phyloP scores from a whole-genome alignment of 2,797 vertebrate genomes.

The Potorous gilbertii region DNA sequence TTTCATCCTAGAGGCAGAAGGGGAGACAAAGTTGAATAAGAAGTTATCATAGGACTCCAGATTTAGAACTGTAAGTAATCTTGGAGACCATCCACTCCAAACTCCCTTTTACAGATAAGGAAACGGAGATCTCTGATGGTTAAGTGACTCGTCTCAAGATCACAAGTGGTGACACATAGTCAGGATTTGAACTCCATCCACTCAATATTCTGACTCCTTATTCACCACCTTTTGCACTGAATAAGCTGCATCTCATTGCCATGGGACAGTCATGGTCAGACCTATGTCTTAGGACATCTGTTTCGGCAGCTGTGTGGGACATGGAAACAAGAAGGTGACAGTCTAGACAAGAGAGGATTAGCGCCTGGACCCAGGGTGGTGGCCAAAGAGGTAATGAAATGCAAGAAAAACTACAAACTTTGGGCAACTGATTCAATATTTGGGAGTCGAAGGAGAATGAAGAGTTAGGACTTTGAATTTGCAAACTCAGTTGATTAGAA shows the following conservation, averaged over 20 bases:
- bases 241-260: not conserved
- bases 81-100: not conserved
- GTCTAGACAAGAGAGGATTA: not conserved
- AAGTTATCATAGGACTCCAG: not conserved
- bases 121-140: not conserved
- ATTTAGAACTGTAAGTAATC: not conserved
- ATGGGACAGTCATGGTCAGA: not conserved
- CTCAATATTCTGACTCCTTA: not conserved
- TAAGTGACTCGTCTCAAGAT: not conserved
- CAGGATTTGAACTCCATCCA: not conserved
- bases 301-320: not conserved
- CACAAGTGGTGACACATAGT: not conserved
- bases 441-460: not conserved
- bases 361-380: not conserved
- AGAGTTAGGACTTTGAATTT: not conserved
- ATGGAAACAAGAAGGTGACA: not conserved
- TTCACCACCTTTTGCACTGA: not conserved
- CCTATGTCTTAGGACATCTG: not conserved
- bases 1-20: not conserved
- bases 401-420: not conserved
- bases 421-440: not conserved
- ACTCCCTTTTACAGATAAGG: not conserved
- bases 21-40: not conserved
- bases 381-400: not conserved
- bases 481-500: not conserved